Conservation (phyloP, 2,113 vertebrate species). For the Malurus elegans region DNA sequence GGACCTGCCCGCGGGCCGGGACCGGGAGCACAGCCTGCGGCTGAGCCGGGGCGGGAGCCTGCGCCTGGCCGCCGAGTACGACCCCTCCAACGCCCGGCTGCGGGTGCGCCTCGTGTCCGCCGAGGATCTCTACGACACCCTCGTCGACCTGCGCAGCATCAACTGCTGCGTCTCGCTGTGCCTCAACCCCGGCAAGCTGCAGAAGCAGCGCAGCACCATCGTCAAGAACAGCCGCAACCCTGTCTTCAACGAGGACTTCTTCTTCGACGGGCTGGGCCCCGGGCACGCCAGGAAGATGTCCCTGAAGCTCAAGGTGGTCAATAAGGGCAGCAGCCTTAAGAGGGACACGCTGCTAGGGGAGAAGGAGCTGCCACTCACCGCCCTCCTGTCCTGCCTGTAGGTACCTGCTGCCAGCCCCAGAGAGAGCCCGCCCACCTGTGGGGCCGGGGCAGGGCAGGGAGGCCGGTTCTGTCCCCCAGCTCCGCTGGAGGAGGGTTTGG, state of each 20-base stretch:
- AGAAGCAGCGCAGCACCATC: conserved; percentile 96
- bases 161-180: conserved; percentile 94
- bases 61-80: conserved; percentile 85
- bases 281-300: conserved; percentile 86
- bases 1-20: conserved; percentile 55
- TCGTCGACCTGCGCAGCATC: conserved; percentile 86
- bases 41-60: conserved; percentile 86
- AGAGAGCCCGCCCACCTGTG: neutral
- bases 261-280: conserved; percentile 88
- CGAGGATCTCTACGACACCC: conserved; percentile 87
- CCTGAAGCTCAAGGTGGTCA: conserved; percentile 95
- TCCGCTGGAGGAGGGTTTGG: neutral
- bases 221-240: conserved; percentile 97
- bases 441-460: neutral
- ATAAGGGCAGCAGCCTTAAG: conserved; percentile 96
- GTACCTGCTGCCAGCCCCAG: neutral
- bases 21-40: conserved; percentile 81
- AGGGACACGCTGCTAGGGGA: conserved; percentile 92
- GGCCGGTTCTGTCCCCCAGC: neutral
- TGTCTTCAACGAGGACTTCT: conserved; percentile 97
- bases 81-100: conserved; percentile 83
- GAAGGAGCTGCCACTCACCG: conserved; percentile 83
- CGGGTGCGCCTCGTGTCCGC: conserved; percentile 85
- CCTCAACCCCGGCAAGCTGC: conserved; percentile 92
- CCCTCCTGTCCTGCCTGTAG: conserved; percentile 80